Percentiles rank a stretch among this genome's conserved stretches.
These are phyloP conservation scores for Nyctereutes procyonoides DNA, from an alignment of 2,113 vertebrate species.

Conservation along the genomic window DNA sequence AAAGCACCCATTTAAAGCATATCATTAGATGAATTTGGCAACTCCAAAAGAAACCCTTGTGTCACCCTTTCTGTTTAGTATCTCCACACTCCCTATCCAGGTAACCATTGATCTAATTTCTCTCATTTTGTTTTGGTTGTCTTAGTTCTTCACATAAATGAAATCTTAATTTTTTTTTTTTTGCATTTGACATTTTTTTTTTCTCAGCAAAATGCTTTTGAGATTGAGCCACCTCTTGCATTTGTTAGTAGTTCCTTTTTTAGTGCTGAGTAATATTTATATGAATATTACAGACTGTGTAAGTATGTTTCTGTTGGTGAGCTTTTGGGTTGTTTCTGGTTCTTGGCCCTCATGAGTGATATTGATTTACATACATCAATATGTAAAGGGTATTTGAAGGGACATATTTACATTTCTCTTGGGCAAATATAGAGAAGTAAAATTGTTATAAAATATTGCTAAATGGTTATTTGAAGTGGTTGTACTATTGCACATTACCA, in stretches of 20 bases:
- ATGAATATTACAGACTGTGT: background rate
- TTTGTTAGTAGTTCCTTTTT: background rate
- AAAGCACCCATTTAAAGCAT: background rate
- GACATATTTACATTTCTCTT: background rate
- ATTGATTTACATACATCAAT: background rate
- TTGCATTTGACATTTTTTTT: background rate
- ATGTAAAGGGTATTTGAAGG: background rate
- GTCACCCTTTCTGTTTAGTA: background rate
- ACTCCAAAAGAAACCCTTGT: background rate
- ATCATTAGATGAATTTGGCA: background rate
- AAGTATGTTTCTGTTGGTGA: background rate
- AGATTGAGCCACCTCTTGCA: background rate
- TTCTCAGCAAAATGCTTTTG: background rate
- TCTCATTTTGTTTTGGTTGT: background rate
- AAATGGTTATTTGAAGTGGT: background rate
- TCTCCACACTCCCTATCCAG: background rate
- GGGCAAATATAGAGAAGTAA: background rate
- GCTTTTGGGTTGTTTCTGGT: background rate
- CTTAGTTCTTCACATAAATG: background rate
- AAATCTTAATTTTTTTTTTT: background rate
- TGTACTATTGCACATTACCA: background rate
- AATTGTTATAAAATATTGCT: conserved; percentile 25
- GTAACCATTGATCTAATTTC: background rate
- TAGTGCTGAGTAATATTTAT: background rate
- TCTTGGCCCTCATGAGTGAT: background rate